Conservation (phyloP, 2,113 vertebrate genomes). For the Tonatia bakeri region DNA sequence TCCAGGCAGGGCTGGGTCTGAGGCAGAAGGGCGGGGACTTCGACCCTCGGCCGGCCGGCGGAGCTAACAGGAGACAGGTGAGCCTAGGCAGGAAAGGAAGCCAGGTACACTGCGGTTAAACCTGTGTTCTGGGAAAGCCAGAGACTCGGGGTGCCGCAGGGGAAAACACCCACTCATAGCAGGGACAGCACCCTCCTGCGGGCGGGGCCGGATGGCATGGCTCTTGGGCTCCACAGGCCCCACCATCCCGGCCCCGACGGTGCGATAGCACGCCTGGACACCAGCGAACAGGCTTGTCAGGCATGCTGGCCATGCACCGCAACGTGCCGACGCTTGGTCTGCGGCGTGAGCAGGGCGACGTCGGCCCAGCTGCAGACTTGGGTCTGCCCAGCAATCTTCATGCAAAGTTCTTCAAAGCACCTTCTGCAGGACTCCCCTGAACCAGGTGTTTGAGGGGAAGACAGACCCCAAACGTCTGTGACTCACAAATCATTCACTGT, state of each 20-base stretch:
- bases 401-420: background rate
- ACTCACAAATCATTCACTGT: accelerated
- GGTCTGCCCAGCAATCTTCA: background rate
- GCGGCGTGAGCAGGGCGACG: accelerated
- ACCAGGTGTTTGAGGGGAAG: accelerated
- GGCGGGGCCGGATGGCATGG: no score
- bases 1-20: background rate
- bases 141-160: no score
- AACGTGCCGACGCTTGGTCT: accelerated
- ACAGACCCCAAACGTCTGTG: accelerated
- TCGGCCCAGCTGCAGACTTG: background rate
- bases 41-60: background rate
- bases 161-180: no score
- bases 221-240: no score
- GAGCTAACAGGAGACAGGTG: background rate
- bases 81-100: background rate
- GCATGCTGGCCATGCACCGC: no score
- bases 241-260: no score
- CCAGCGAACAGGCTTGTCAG: background rate
- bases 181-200: no score
- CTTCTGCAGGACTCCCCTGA: accelerated
- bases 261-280: no score
- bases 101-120: accelerated
- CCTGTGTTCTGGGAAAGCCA: background rate
- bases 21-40: accelerated